Evolutionary conservation across 2,888 invertebrate genomes (phyloP).

Genomic region (Ceraclea dissimilis): DNA sequence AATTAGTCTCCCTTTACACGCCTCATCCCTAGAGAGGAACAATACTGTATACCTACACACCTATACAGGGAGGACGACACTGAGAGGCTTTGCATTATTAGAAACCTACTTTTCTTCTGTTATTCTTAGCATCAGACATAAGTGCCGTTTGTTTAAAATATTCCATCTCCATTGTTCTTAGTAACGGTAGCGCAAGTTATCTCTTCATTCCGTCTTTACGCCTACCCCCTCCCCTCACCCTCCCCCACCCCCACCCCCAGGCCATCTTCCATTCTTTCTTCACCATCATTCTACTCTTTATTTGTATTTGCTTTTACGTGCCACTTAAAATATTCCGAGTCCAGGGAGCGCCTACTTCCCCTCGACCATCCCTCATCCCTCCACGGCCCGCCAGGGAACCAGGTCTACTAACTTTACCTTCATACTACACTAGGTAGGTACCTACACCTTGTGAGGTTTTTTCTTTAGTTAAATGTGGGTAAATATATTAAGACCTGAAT

Average conservation of each 20-base stretch:
- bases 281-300: not conserved
- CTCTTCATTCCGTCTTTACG: slow-evolving; percentile 12
- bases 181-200: slow-evolving; percentile 7
- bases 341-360: not conserved
- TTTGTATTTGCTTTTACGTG: slow-evolving; percentile 1
- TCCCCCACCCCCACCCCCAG: not conserved
- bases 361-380: no score
- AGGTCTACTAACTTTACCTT: no score
- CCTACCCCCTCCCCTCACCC: not conserved
- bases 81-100: not conserved
- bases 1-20: no score
- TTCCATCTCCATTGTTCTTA: not conserved
- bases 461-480: no score
- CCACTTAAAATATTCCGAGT: not conserved
- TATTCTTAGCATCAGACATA: not conserved
- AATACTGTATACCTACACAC: no score
- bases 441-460: no score
- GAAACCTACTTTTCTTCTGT: not conserved
- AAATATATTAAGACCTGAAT: no score
- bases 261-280: not conserved
- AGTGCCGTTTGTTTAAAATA: not conserved
- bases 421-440: no score
- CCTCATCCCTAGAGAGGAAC: no score
- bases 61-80: no score
- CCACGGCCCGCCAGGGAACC: no score